A percentile compares a stretch with the other conserved stretches of the same genome.
Evolutionary conservation across 1,140 invertebrate species (phyloP).

Genomic region (Bombus confusus): DNA sequence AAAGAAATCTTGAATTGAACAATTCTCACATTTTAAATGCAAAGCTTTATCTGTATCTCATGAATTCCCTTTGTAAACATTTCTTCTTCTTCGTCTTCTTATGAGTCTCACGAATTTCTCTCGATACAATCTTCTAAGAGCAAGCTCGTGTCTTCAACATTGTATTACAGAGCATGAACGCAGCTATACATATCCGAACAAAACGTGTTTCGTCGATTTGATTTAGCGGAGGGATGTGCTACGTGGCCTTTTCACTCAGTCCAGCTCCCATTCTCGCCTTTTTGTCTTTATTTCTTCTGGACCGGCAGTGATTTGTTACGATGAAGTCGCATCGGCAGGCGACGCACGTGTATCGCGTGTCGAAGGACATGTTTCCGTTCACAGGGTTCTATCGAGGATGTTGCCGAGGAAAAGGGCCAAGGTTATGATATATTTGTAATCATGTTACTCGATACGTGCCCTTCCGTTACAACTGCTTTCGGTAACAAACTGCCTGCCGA

Average conservation of each 20-base stretch:
- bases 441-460: slow-evolving; percentile 78
- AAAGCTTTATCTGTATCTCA: no score
- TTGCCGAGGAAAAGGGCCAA: slow-evolving; percentile 41
- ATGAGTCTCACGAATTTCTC: no score
- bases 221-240: slow-evolving; percentile 59
- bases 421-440: slow-evolving; percentile 82
- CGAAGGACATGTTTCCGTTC: slow-evolving; percentile 50
- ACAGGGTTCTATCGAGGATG: slow-evolving; percentile 25
- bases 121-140: background rate
- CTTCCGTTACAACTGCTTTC: slow-evolving; percentile 78
- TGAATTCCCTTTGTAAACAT: background rate
- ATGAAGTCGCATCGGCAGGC: slow-evolving; percentile 78
- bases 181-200: slow-evolving; percentile 2
- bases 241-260: slow-evolving; percentile 61
- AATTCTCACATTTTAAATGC: background rate
- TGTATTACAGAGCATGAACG: background rate
- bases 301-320: slow-evolving; percentile 76
- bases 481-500: slow-evolving; percentile 73
- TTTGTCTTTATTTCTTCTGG: slow-evolving; percentile 66
- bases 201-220: slow-evolving; percentile 58
- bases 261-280: background rate
- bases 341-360: slow-evolving; percentile 78
- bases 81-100: background rate
- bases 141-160: no score
- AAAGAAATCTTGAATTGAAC: background rate